Evolutionary conservation across 2,888 invertebrate species (phyloP).

Genomic region (Apodemia mormo): DNA sequence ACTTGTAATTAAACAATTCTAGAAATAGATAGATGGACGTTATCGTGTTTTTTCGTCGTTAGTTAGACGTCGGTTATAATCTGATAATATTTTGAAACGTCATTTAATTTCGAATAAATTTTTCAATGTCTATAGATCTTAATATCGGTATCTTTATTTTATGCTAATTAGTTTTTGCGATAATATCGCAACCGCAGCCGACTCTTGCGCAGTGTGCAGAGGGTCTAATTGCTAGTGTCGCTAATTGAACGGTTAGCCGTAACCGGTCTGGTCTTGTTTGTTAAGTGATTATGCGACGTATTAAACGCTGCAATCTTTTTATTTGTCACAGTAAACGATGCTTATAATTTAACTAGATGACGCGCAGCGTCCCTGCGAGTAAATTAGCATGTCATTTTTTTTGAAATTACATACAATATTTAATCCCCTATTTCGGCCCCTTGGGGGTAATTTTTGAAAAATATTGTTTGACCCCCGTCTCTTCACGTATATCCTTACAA

Average conservation of each 20-base stretch:
- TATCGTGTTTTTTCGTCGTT: background rate
- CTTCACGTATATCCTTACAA: too few species aligned
- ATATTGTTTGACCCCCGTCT: too few species aligned
- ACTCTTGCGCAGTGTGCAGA: constrained; percentile 47
- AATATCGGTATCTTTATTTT: background rate
- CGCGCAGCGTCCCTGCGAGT: too few species aligned
- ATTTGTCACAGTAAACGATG: constrained; percentile 9
- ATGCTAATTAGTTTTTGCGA: background rate
- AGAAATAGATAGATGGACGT: too few species aligned
- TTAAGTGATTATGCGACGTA: constrained; percentile 58
- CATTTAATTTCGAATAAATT: background rate
- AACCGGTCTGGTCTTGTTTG: constrained; percentile 59
- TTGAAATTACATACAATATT: too few species aligned
- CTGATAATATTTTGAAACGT: background rate
- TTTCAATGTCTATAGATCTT: background rate
- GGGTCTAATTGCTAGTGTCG: constrained; percentile 61
- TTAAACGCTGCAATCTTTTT: constrained; percentile 42
- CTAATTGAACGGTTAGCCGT: constrained; percentile 67
- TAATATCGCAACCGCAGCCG: background rate
- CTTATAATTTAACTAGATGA: background rate
- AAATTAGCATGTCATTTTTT: too few species aligned
- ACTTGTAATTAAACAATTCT: too few species aligned
- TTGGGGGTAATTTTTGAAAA: too few species aligned
- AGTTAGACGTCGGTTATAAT: background rate
- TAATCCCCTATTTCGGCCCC: too few species aligned